Evolutionary conservation across 2,113 vertebrate species (phyloP).

Genomic region (Scytalopus superciliaris): DNA sequence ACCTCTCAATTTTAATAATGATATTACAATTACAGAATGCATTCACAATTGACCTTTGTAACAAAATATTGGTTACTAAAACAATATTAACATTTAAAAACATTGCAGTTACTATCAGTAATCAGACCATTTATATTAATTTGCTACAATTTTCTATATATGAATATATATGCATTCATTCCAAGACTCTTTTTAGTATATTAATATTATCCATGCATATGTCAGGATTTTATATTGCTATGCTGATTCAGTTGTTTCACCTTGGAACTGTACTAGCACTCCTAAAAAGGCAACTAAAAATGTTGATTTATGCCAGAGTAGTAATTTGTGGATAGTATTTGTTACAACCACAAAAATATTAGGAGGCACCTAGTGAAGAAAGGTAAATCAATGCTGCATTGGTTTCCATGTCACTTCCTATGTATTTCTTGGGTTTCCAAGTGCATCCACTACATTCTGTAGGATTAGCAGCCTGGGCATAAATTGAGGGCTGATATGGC

Average conservation of each 20-base stretch:
- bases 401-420: neutral
- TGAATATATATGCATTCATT: neutral
- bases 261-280: neutral
- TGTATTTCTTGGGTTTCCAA: neutral
- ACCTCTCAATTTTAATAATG: neutral
- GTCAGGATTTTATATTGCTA: neutral
- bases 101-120: neutral
- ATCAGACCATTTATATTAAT: neutral
- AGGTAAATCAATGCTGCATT: neutral
- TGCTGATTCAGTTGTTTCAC: neutral
- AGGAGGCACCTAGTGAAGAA: neutral
- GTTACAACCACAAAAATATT: neutral
- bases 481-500: neutral
- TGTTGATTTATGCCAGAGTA: neutral
- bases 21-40: neutral
- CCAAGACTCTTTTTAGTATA: neutral
- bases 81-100: neutral
- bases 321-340: neutral
- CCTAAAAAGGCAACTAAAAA: neutral
- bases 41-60: neutral
- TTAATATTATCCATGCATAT: neutral
- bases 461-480: neutral
- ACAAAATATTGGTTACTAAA: neutral
- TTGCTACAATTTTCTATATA: neutral
- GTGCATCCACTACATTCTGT: neutral